Conservation (phyloP, 2,888 invertebrate species). For the Pterostichus niger region DNA sequence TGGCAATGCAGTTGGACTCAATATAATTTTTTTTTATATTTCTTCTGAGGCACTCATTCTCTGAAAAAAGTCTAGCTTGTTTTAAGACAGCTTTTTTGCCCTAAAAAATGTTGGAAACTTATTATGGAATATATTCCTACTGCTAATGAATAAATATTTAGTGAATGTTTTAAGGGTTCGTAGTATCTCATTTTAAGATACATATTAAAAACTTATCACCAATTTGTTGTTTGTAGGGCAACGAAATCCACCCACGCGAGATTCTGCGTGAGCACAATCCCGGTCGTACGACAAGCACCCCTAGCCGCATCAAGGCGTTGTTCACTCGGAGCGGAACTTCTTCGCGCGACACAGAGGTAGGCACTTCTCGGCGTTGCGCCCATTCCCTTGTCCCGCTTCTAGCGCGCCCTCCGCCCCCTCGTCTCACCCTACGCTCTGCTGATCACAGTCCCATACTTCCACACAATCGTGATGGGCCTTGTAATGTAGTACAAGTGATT, state of each 20-base stretch:
- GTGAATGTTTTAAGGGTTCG: too few species aligned
- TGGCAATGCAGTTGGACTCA: too few species aligned
- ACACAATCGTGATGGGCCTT: neutral
- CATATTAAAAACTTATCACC: too few species aligned
- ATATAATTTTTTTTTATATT: too few species aligned
- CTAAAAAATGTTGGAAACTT: too few species aligned
- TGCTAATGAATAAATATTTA: too few species aligned
- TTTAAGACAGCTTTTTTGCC: too few species aligned
- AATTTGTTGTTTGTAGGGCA: conserved; percentile 70
- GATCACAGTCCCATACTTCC: neutral
- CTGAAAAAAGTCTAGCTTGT: too few species aligned
- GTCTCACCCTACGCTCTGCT: neutral
- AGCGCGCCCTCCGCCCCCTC: neutral
- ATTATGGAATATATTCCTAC: too few species aligned
- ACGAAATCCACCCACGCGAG: conserved; percentile 80
- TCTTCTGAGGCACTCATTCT: too few species aligned
- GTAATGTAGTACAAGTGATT: neutral
- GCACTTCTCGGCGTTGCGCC: conserved; percentile 2
- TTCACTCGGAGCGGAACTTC: conserved; percentile 77
- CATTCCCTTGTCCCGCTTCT: conserved; percentile 52
- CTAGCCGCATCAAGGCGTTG: conserved; percentile 82
- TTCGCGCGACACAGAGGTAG: conserved; percentile 71
- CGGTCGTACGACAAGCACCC: conserved; percentile 78
- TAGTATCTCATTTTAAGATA: too few species aligned
- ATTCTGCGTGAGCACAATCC: conserved; percentile 79